phyloP scores from a whole-genome alignment of 2,797 vertebrate species.

The Trachurus trachurus region DNA sequence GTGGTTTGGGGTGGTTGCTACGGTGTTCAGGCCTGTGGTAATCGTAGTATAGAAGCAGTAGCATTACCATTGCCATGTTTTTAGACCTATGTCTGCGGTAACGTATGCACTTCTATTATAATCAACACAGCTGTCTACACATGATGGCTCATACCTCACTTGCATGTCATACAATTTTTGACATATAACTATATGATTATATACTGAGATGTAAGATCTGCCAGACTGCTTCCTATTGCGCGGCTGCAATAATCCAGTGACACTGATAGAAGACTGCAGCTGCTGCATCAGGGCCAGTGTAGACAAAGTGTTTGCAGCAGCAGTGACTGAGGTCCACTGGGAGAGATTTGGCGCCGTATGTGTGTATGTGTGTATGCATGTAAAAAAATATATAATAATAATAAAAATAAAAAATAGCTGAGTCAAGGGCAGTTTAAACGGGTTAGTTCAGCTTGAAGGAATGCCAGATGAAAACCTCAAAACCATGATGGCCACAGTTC shows the following conservation, averaged over 20 bases:
- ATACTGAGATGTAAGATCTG: neutral
- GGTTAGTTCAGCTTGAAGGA: conserved; percentile 14
- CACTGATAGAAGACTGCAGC: conserved; percentile 36
- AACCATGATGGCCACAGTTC: neutral
- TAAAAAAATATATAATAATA: neutral
- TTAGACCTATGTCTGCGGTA: neutral
- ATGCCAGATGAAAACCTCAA: conserved; percentile 1
- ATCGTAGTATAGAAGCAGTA: neutral
- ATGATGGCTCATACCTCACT: neutral
- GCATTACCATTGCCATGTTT: neutral
- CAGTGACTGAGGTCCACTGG: conserved; percentile 36
- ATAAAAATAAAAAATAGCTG: conserved; percentile 22
- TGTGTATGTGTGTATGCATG: conserved; percentile 17
- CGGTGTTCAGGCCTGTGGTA: neutral
- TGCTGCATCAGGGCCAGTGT: conserved; percentile 29
- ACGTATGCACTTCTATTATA: conserved; percentile 2
- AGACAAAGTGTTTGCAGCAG: conserved; percentile 24
- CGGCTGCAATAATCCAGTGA: conserved; percentile 20
- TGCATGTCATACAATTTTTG: conserved; percentile 3
- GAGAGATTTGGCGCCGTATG: conserved; percentile 9
- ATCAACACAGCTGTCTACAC: neutral
- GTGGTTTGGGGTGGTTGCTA: conserved; percentile 1
- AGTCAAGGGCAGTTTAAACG: conserved; percentile 35
- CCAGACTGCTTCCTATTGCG: conserved; percentile 11
- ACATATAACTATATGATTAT: conserved; percentile 5